Conservation (phyloP, 2,797 vertebrate genomes). For the Phaenicophaeus curvirostris region DNA sequence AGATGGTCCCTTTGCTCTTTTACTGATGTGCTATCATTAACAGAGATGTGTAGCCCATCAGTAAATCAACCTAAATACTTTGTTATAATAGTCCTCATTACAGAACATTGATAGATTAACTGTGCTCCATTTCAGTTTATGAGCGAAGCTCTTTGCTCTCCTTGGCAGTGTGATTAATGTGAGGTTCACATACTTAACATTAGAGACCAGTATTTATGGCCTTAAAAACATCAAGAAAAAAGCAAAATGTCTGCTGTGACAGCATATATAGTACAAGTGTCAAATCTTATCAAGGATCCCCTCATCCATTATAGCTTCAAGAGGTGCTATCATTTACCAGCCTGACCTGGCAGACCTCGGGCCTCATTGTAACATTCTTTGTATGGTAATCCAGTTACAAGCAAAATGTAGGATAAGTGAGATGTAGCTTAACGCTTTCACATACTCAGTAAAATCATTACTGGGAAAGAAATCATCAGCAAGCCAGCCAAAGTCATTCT, state of each 20-base stretch:
- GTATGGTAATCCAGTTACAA: conserved; percentile 43
- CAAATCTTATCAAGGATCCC: conserved; percentile 66
- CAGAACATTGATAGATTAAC: conserved; percentile 65
- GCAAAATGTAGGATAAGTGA: conserved; percentile 21
- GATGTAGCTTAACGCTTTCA: conserved; percentile 32
- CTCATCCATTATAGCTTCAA: conserved; percentile 64
- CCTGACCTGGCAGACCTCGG: conserved; percentile 38
- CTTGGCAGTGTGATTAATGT: conserved; percentile 60
- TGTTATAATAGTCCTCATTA: conserved; percentile 65
- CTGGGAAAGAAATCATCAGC: background rate
- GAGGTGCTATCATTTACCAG: conserved; percentile 63
- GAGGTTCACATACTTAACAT: conserved; percentile 65
- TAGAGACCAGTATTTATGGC: conserved; percentile 56
- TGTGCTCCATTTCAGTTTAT: conserved; percentile 55
- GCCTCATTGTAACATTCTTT: conserved; percentile 44
- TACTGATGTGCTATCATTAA: conserved; percentile 45
- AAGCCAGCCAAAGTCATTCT: background rate
- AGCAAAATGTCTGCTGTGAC: conserved; percentile 59
- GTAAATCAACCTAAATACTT: conserved; percentile 65
- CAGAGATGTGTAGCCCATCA: conserved; percentile 42
- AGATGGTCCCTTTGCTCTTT: conserved; percentile 38
- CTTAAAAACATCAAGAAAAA: conserved; percentile 67
- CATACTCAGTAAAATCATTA: conserved; percentile 18
- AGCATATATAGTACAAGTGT: conserved; percentile 52
- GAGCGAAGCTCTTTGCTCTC: conserved; percentile 47